Conservation (phyloP, 1,140 invertebrate genomes). For the Alviniconcha marisindica region DNA sequence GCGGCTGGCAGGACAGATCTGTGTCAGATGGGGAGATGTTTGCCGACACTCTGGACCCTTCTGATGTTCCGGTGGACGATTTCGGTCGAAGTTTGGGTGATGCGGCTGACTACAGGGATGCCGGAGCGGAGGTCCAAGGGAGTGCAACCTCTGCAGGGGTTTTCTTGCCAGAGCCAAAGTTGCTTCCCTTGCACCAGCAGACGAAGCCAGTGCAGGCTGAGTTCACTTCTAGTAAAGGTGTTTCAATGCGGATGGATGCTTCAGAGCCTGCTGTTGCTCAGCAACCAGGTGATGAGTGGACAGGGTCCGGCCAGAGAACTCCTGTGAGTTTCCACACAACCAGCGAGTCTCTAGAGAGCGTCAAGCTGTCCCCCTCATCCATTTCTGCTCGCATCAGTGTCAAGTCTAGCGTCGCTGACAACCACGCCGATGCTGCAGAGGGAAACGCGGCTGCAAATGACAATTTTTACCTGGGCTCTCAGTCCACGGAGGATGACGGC, state of each 20-base stretch:
- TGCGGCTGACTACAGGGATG: not conserved
- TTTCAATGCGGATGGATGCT: no score
- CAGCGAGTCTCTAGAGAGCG: slow-evolving; percentile 8
- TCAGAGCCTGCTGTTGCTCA: not conserved
- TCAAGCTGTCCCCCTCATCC: slow-evolving; percentile 10
- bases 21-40: not conserved
- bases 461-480: slow-evolving; percentile 30
- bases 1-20: not conserved
- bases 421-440: not conserved
- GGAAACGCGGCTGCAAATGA: not conserved
- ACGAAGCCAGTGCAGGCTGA: no score
- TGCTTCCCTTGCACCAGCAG: slow-evolving; percentile 5
- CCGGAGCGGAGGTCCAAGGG: not conserved
- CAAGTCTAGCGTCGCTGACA: not conserved
- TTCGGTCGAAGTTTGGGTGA: slow-evolving; percentile 22
- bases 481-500: not conserved
- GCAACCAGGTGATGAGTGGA: not conserved
- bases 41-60: not conserved
- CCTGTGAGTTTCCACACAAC: not conserved
- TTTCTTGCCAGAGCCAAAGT: not conserved
- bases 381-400: not conserved
- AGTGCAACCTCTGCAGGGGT: not conserved
- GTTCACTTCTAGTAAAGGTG: no score
- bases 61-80: not conserved
- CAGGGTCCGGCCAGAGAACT: not conserved